A percentile compares a stretch with the other conserved stretches of the same genome.
phyloP scores from a whole-genome alignment of 2,888 invertebrate genomes.

The Hyalella azteca region DNA sequence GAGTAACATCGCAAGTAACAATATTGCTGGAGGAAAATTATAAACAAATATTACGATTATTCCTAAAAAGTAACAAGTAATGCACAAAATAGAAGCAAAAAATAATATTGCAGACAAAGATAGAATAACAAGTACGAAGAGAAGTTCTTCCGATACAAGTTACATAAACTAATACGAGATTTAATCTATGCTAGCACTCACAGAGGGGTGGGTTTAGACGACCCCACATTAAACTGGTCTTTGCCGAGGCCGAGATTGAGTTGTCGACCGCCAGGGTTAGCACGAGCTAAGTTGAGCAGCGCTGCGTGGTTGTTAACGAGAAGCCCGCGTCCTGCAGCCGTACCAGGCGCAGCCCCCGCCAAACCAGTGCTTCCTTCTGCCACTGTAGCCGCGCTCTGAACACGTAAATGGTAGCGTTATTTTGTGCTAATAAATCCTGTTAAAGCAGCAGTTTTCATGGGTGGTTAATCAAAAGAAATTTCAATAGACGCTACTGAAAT shows the following conservation, averaged over 20 bases:
- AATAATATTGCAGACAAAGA: too few species aligned
- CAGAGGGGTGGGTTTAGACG: not conserved
- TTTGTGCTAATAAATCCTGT: too few species aligned
- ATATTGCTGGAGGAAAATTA: not conserved
- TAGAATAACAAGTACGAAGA: not conserved
- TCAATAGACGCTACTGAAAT: too few species aligned
- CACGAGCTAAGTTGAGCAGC: not conserved
- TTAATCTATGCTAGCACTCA: not conserved
- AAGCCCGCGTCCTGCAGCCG: constrained; percentile 19
- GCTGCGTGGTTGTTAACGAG: constrained; percentile 19
- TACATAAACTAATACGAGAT: not conserved
- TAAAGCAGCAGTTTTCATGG: too few species aligned
- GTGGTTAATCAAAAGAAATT: too few species aligned
- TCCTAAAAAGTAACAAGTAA: too few species aligned
- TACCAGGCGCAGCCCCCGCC: constrained; percentile 62
- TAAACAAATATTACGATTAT: too few species aligned
- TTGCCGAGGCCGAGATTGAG: constrained; percentile 37
- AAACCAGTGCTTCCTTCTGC: constrained; percentile 62
- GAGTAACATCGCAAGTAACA: not conserved
- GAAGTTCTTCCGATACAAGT: not conserved
- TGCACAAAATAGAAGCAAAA: too few species aligned
- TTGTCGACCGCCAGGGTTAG: constrained; percentile 9
- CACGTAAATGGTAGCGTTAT: too few species aligned
- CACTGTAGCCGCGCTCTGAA: not conserved
- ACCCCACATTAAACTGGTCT: constrained; percentile 1